A percentile compares a stretch with the other conserved stretches of the same genome.
These are phyloP conservation scores for Drosophila quinaria DNA, from an alignment of 2,888 invertebrate species.

Conservation along the genomic window DNA sequence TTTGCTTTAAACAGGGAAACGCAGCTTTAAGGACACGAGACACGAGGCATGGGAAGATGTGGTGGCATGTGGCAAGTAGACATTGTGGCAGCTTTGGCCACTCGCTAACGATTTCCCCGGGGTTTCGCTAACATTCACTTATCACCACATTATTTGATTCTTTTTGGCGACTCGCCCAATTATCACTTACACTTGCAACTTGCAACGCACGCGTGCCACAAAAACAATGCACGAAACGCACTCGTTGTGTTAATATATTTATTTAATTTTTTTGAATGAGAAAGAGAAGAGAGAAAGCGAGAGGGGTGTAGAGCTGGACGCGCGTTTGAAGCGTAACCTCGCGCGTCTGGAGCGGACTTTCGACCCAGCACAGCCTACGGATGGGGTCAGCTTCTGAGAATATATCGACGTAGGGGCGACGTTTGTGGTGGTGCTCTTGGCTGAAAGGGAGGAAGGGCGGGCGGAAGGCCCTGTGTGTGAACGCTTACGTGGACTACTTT, in stretches of 20 bases:
- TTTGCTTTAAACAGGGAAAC: slow-evolving; percentile 62
- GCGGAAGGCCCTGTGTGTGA: slow-evolving; percentile 6
- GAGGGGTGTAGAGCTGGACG: not conserved
- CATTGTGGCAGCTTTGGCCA: slow-evolving; percentile 39
- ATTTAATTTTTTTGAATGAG: not conserved
- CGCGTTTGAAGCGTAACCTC: slow-evolving; percentile 2
- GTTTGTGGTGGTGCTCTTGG: not conserved
- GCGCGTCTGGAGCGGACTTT: slow-evolving; percentile 4
- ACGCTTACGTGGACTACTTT: slow-evolving; percentile 33
- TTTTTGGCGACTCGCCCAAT: slow-evolving; percentile 7
- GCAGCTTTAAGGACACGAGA: slow-evolving; percentile 44
- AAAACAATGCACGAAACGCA: slow-evolving; percentile 3
- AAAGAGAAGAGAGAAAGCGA: not conserved
- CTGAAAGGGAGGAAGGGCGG: not conserved
- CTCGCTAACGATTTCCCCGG: slow-evolving; percentile 80
- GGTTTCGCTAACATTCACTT: slow-evolving; percentile 70
- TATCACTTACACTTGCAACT: slow-evolving; percentile 16
- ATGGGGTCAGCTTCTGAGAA: not conserved
- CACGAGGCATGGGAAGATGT: not conserved
- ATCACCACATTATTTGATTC: slow-evolving; percentile 61
- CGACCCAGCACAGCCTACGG: not conserved
- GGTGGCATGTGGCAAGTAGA: slow-evolving; percentile 18
- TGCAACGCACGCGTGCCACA: slow-evolving; percentile 12
- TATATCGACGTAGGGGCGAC: not conserved
- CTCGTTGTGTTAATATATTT: slow-evolving; percentile 1